Base-by-base conservation (phyloP, 1,140 invertebrate species). In the Calliphora vicina region DNA sequence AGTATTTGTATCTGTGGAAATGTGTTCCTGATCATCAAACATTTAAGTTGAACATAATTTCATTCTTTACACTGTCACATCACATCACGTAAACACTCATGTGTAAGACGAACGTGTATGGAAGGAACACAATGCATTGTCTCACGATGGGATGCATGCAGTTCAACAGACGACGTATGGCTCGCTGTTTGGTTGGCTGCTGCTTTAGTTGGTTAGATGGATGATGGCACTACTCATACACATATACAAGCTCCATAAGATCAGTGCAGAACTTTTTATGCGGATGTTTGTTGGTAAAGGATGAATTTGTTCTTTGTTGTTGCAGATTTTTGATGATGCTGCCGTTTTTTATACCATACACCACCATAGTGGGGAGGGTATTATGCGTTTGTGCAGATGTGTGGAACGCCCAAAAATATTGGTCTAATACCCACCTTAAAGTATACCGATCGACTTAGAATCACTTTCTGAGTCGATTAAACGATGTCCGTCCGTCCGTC, bases 51-150 rank as follows among this genome's bases (percentile, higher is more conserved):
- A 67, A 23, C 61, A 67, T 23, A 67, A 23, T 67, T 67, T 67
- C 61, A 67, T 67, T 25, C 20, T 23, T 67, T 67, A 67, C 61
- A 23, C 61, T 67, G 61, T 67, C 61, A 67, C 61, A 25, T 67
- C 61, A 67, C 61, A 67, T 67, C 61, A 67, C 61, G 61, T 67
- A 67, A 67, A 67, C 61, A 67, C 61, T 67, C 61, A 67, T 67
- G 61, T 67, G 61, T 23, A 67, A 67, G 61, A 23, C 1, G 4
- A 67, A 67, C 61, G 61, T 67, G 61, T 67, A 23, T 67, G 61
- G n/a, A 67, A 23, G 61, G n/a, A 67, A 23, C n/a, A 67, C 4
- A 67, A 10, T 67, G 61, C 61, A 67, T 67, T 67, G 61, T 67
- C 61, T 67, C 61, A 67, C 61, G 61, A 67, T 67, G 61, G 61